Conservation (phyloP, 1,140 invertebrate species). For the Argopecten irradians region DNA sequence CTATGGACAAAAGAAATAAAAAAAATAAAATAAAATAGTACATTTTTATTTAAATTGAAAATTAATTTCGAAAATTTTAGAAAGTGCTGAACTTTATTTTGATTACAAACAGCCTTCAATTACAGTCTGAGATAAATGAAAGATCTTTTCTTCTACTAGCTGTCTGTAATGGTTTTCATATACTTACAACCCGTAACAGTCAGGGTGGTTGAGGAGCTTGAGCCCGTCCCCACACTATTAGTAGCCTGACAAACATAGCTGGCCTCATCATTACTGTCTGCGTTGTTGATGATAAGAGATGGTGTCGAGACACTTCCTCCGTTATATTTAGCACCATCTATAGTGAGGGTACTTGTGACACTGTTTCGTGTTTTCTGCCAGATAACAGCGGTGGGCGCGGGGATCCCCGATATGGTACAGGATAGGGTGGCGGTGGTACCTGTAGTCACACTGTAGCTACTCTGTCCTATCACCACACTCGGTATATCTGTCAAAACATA, state of each 20-base stretch:
- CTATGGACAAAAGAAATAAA: conserved; percentile 39
- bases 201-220: conserved; percentile 37
- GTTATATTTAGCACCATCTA: conserved; percentile 27
- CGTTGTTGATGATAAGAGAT: conserved; percentile 40
- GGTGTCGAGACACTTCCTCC: conserved; percentile 33
- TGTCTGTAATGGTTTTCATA: too few relatives aligned
- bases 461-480: conserved; percentile 21
- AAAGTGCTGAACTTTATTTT: too few relatives aligned
- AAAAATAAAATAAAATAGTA: too few relatives aligned
- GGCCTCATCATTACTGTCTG: conserved; percentile 33
- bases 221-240: conserved; percentile 45
- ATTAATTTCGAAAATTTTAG: too few relatives aligned
- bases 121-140: too few relatives aligned
- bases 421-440: conserved; percentile 26
- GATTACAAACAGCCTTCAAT: too few relatives aligned
- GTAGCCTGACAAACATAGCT: conserved; percentile 46
- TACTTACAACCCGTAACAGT: conserved; percentile 46
- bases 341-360: conserved; percentile 14
- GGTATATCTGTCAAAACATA: conserved; percentile 39
- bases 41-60: too few relatives aligned
- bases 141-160: too few relatives aligned
- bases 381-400: neutral
- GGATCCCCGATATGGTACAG: conserved; percentile 36
- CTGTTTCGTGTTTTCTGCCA: conserved; percentile 39
- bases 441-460: conserved; percentile 34